Percentiles rank a stretch among this genome's conserved stretches.
These are phyloP conservation scores for Philonicus albiceps DNA, from an alignment of 2,888 invertebrate genomes.

Conservation along the genomic window DNA sequence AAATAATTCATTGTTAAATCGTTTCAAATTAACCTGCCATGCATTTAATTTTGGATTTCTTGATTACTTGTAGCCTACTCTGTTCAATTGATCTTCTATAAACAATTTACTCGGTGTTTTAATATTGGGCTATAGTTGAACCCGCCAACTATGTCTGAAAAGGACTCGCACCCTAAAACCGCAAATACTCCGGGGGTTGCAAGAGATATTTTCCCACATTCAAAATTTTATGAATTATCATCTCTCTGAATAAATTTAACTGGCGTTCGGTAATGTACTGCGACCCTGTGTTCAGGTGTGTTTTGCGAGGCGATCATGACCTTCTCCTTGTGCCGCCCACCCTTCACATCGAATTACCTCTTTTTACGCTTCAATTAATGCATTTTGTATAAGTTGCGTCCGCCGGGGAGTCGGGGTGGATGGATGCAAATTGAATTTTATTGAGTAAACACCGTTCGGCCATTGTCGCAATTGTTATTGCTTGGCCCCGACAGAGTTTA, in stretches of 20 bases:
- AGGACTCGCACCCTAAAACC: not conserved
- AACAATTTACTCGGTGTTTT: not conserved
- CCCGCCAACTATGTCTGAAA: not conserved
- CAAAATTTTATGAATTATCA: not conserved
- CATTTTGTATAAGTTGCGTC: not conserved
- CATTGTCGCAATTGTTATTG: not conserved
- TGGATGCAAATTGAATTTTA: not conserved
- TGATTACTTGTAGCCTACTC: not conserved
- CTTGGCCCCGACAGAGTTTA: not conserved
- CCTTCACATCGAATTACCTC: not conserved
- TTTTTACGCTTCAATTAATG: not conserved
- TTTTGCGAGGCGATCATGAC: not conserved
- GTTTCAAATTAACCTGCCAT: not conserved
- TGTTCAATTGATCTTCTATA: not conserved
- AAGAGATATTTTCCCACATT: not conserved
- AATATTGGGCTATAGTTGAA: not conserved
- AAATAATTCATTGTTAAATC: not conserved
- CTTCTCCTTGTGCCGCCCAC: not conserved
- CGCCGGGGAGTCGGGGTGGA: not conserved
- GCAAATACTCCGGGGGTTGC: not conserved
- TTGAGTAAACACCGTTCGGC: not conserved
- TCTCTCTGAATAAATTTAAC: not conserved
- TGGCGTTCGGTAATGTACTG: not conserved
- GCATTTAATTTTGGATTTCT: not conserved
- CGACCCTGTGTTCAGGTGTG: not conserved